Conservation (phyloP, 2,888 invertebrate genomes). For the Dastarcus helophoroides region DNA sequence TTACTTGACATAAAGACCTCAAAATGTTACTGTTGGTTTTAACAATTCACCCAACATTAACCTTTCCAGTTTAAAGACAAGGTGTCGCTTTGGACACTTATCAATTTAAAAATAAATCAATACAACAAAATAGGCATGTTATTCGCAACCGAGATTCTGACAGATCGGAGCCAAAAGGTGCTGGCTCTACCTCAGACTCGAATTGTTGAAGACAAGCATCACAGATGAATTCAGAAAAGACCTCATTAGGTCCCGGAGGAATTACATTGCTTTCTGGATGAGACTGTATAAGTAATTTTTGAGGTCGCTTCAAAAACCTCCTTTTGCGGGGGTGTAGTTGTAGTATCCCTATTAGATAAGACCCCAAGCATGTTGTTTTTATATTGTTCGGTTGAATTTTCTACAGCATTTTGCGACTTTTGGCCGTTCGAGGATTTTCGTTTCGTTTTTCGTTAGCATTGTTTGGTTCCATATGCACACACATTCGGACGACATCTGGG, state of each 20-base stretch:
- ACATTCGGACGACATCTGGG: conserved; percentile 33
- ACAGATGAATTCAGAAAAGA: conserved; percentile 40
- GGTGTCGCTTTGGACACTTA: conserved; percentile 9
- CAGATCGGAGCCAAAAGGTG: conserved; percentile 17
- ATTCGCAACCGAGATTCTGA: too few relatives aligned
- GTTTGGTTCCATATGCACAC: conserved; percentile 40
- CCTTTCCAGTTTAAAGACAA: conserved; percentile 4
- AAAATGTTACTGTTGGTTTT: conserved; percentile 41
- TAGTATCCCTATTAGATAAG: conserved; percentile 36
- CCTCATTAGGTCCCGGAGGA: conserved; percentile 34
- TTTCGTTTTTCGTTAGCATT: conserved; percentile 25
- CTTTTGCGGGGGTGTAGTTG: conserved; percentile 30
- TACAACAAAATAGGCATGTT: conserved; percentile 7
- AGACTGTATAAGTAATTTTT: conserved; percentile 41
- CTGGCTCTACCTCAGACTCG: conserved; percentile 21
- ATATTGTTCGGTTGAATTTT: conserved; percentile 10
- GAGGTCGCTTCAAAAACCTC: conserved; percentile 37
- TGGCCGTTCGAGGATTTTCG: conserved; percentile 28
- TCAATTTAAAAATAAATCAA: conserved; percentile 6
- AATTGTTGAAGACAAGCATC: conserved; percentile 37
- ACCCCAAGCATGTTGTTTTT: conserved; percentile 21
- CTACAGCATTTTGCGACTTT: conserved; percentile 26
- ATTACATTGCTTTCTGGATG: conserved; percentile 40
- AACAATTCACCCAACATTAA: conserved; percentile 35
- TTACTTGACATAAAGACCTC: conserved; percentile 36